A percentile compares a stretch with the other conserved stretches of the same genome.
phyloP scores from a whole-genome alignment of 2,888 invertebrate species.

The Agrilus biguttatus region DNA sequence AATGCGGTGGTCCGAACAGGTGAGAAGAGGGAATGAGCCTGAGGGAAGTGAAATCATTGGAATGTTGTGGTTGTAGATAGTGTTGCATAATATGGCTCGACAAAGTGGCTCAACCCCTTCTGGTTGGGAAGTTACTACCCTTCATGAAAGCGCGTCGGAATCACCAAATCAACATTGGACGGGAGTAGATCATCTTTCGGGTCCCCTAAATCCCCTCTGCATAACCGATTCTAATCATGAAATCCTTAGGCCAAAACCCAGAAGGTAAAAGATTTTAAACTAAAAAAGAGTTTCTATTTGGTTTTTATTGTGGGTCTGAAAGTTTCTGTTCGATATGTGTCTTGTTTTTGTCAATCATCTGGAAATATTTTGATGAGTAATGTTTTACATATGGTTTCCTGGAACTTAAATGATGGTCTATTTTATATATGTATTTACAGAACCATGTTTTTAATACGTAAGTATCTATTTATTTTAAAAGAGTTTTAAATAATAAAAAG shows the following conservation, averaged over 20 bases:
- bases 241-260: constrained; percentile 72
- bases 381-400: too few species aligned
- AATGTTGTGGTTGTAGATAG: constrained; percentile 10
- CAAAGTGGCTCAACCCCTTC: constrained; percentile 21
- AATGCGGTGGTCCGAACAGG: constrained; percentile 11
- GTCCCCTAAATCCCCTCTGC: constrained; percentile 48
- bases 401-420: too few species aligned
- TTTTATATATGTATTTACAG: too few species aligned
- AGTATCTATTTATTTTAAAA: too few species aligned
- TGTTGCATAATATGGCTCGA: constrained; percentile 18
- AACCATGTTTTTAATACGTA: too few species aligned
- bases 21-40: constrained; percentile 12
- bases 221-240: constrained; percentile 67
- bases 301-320: too few species aligned
- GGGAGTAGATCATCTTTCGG: constrained; percentile 45
- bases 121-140: constrained; percentile 23
- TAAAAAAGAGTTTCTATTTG: too few species aligned
- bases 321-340: too few species aligned
- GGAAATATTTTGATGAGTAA: too few species aligned
- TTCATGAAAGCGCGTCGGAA: constrained; percentile 17
- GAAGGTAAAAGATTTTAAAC: constrained; percentile 43
- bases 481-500: too few species aligned
- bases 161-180: constrained; percentile 26
- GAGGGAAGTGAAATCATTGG: constrained; percentile 13
- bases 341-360: too few species aligned